Evolutionary conservation across 2,797 vertebrate genomes (phyloP).

Genomic region (Danio jaintianensis): DNA sequence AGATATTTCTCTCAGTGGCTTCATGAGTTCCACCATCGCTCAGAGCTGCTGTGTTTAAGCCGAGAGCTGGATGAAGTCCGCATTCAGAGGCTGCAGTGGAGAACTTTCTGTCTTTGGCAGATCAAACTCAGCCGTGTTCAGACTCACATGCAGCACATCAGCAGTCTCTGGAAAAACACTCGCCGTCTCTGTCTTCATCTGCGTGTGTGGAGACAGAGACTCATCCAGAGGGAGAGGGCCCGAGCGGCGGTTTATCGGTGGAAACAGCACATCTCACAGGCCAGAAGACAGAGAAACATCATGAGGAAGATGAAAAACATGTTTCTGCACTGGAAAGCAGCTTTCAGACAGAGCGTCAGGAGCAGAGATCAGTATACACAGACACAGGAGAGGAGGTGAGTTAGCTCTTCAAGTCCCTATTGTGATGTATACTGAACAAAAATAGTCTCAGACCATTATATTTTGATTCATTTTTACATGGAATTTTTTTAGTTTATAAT

Average conservation of each 20-base stretch:
- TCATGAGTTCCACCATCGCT: not conserved
- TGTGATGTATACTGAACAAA: too few relatives aligned
- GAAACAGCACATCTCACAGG: conserved; percentile 17
- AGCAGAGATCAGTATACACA: conserved; percentile 17
- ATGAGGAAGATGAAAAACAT: not conserved
- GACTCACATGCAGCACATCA: not conserved
- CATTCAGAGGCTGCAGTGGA: not conserved
- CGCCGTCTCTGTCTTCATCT: not conserved
- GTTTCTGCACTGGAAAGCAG: conserved; percentile 29
- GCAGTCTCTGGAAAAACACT: not conserved
- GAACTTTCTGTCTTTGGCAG: conserved; percentile 4
- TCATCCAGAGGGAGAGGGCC: conserved; percentile 3
- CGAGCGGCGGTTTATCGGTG: not conserved
- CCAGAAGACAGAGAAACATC: not conserved
- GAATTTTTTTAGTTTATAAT: too few relatives aligned
- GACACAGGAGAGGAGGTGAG: conserved; percentile 28
- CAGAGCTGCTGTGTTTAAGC: not conserved
- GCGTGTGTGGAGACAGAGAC: conserved; percentile 35
- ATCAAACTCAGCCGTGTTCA: not conserved
- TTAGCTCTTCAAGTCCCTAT: too few relatives aligned
- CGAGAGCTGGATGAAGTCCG: not conserved
- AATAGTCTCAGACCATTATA: too few relatives aligned
- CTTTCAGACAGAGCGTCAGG: not conserved
- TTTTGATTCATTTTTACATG: too few relatives aligned
- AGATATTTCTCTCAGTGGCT: conserved; percentile 27